Percentiles rank a stretch among this genome's conserved stretches.
These are phyloP conservation scores for Liolophura sinensis DNA, from an alignment of 1,140 invertebrate genomes.

Conservation along the genomic window DNA sequence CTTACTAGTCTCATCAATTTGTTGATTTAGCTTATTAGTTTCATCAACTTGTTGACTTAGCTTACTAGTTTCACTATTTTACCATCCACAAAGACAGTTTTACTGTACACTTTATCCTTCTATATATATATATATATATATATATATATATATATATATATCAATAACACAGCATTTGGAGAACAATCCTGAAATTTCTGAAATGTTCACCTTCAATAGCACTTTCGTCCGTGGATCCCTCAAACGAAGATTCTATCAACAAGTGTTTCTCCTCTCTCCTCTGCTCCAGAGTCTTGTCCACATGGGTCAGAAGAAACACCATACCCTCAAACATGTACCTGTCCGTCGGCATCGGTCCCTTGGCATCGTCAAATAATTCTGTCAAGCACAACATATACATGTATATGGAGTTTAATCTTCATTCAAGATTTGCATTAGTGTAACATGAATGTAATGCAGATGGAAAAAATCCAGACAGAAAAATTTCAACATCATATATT, in stretches of 20 bases:
- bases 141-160: no score
- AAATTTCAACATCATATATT: background rate
- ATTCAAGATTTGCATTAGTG: background rate
- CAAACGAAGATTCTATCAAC: constrained; percentile 20
- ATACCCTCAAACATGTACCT: constrained; percentile 26
- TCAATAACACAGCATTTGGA: background rate
- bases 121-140: no score
- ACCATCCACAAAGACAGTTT: no score
- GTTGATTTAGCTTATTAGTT: no score
- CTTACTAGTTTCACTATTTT: no score
- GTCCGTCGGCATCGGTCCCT: constrained; percentile 20
- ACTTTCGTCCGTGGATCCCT: constrained; percentile 31
- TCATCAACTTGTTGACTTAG: no score
- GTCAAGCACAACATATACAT: background rate
- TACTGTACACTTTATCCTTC: no score
- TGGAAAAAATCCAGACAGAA: background rate
- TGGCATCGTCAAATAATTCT: constrained; percentile 24
- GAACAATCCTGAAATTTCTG: background rate
- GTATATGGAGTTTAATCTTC: no score
- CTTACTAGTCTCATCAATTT: no score
- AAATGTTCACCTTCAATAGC: constrained; percentile 19
- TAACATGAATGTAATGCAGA: background rate
- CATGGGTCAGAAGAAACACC: constrained; percentile 34
- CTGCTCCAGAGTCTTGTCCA: constrained; percentile 25
- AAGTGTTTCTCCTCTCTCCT: constrained; percentile 25